Evolutionary conservation across 1,140 invertebrate genomes (phyloP), one percentile per base, ranked within the genome.

Genomic region (Chironomus striatipennis): DNA sequence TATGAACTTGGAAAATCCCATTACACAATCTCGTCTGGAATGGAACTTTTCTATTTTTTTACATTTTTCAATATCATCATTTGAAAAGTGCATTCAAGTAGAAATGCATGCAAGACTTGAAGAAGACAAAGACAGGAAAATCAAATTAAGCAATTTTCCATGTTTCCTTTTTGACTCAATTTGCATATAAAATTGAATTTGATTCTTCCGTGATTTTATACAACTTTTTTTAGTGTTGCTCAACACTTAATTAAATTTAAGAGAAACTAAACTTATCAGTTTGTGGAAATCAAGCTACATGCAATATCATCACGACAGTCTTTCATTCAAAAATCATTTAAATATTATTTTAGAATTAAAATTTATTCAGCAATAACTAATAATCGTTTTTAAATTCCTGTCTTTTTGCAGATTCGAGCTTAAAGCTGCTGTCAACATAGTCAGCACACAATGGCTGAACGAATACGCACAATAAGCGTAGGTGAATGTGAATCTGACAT

Each of bases 401-500:
- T 5, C 12, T n/a, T 12, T n/a, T 57, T 57, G 12, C 8, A 57
- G 47, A n/a, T 57, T 15, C 47, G n/a, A 34, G 24, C 24, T 34
- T 34, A 34, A 34, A 34, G 24, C 24, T 34, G 24, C 24, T 34
- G 24, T 34, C 24, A 34, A 34, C 24, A 34, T 34, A 34, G 24
- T 57, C 12, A n/a, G 47, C 12, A 70, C 17, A 10, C 17, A 70
- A 70, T 70, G 65, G n/a, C 65, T 6, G 65, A 70, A 7, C 65
- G 65, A 12, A 70, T 70, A 70, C n/a, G 65, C 4, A 70, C 65
- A 70, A 70, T 18, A 9, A 70, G 65, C 18, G 74, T 43, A 12
- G 65, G 65, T 24, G 74, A 75, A 20, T 24, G 65, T 73, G 74
- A 75, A 57, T 72, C 74, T 5, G 74, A 74, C 9, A n/a, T 74